Evolutionary conservation across 92 coral and sea anemone genomes (phyloP), one percentile per base, ranked within the genome.

Genomic region (Phenganax stokvisi): DNA sequence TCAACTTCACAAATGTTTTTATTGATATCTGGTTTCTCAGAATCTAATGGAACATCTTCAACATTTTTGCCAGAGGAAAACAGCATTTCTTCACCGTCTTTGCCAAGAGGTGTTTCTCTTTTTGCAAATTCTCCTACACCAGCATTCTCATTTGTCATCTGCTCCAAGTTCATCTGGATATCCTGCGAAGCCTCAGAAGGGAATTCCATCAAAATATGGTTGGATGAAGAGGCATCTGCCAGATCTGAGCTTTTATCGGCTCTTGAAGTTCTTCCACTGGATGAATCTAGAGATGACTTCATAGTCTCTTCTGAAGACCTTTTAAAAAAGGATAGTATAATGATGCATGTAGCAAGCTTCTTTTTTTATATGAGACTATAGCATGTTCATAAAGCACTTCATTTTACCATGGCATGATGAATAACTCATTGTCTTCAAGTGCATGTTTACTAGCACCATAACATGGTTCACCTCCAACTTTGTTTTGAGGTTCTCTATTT

Each of bases 401-500:
- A 59, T 6, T 59, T n/a, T 63, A 79, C 83, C 83, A 79, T 61
- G 59, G 60, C 27, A 79, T 62, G 9, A 62, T 16, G 30, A 79
- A 79, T 62, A 59, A 59, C 17, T 79, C 83, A 64, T 79, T 73
- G 3, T 77, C 81, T 2, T 63, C 83, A 11, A 62, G 30, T 28
- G 29, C 8, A 52, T 51, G 56, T 53, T 27, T 59, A 65, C 72
- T 62, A 9, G 58, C 65, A 7, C 61, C 83, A 79, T 62, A 79
- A 47, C 68, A 47, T 15, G 29, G 11, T 6, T 30, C 72, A 20
- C 83, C 47, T 37, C 47, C 47, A 37, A 37, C 30, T 15, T 30
- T 55, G 8, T 76, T 80, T 52, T 88, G 87, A 0, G 72, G 82
- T 8, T 80, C 83, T 77, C 90, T 88, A 12, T 63, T 75, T 10